Conservation (phyloP, 2,888 invertebrate species). For the Nasonovia ribisnigri region DNA sequence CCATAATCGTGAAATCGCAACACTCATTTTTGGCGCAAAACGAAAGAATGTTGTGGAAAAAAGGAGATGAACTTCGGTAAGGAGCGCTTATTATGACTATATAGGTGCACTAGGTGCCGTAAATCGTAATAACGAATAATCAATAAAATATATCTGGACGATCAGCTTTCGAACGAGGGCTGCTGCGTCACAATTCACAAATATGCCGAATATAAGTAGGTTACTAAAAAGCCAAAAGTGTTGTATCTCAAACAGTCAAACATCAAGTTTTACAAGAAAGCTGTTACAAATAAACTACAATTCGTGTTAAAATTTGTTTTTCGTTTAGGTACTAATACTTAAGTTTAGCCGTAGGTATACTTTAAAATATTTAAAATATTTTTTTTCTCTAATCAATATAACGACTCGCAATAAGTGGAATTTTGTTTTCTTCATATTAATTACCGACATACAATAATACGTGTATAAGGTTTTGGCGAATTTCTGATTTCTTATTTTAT, state of each 20-base stretch:
- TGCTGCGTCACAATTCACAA: not conserved
- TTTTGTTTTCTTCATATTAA: not conserved
- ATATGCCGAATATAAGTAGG: not conserved
- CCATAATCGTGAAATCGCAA: not conserved
- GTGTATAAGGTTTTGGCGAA: not conserved
- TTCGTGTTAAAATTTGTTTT: not conserved
- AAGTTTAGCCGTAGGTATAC: not conserved
- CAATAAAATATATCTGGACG: not conserved
- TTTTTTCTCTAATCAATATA: not conserved
- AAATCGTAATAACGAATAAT: not conserved
- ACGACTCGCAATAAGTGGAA: not conserved
- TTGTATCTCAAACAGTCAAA: not conserved
- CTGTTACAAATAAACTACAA: not conserved
- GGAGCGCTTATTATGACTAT: not conserved
- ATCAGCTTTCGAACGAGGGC: not conserved
- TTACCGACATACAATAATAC: too few species aligned
- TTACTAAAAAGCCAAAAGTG: not conserved
- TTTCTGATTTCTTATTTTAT: too few species aligned
- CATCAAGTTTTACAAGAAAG: not conserved
- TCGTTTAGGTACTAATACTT: not conserved
- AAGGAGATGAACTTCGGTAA: not conserved
- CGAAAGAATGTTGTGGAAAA: conserved; percentile 5
- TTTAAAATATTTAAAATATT: not conserved
- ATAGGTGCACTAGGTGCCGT: not conserved
- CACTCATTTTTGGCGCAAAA: not conserved